phyloP scores from a whole-genome alignment of 2,797 vertebrate genomes.

The Philypnodon macrostomus region DNA sequence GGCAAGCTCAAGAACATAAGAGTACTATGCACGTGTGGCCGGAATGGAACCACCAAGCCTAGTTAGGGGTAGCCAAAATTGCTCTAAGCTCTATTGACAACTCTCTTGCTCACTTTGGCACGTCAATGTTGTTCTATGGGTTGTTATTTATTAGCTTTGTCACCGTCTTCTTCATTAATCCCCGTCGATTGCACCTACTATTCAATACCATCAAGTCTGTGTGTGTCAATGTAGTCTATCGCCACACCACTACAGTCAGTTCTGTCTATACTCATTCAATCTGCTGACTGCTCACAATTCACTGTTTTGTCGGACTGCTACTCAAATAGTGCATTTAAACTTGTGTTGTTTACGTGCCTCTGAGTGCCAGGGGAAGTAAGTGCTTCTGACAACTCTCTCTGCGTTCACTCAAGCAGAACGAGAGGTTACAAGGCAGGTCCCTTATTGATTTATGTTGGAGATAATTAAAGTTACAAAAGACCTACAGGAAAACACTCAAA shows the following conservation, averaged over 20 bases:
- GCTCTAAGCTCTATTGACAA: no score
- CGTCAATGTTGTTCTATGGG: no score
- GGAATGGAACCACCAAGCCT: no score
- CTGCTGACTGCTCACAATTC: conserved; percentile 5
- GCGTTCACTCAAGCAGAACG: conserved; percentile 38
- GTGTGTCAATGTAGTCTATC: conserved; percentile 2
- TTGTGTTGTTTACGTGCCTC: background rate
- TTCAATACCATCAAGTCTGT: background rate
- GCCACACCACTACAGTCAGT: no score
- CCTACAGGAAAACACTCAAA: conserved; percentile 25
- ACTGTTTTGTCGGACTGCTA: background rate
- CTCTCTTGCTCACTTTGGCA: no score
- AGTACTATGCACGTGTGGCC: no score
- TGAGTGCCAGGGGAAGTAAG: conserved; percentile 9
- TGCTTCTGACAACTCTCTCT: conserved; percentile 15
- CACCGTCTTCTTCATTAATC: conserved; percentile 39
- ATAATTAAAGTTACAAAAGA: conserved; percentile 47
- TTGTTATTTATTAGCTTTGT: conserved; percentile 21
- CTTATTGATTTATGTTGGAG: conserved; percentile 46
- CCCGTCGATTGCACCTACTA: conserved; percentile 24
- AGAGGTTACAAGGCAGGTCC: conserved; percentile 36
- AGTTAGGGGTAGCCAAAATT: no score
- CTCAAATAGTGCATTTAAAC: background rate
- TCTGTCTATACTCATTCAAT: conserved; percentile 27
- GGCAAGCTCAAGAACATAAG: no score